Conservation (phyloP, 1,140 invertebrate genomes). For the Hestina assimilis region DNA sequence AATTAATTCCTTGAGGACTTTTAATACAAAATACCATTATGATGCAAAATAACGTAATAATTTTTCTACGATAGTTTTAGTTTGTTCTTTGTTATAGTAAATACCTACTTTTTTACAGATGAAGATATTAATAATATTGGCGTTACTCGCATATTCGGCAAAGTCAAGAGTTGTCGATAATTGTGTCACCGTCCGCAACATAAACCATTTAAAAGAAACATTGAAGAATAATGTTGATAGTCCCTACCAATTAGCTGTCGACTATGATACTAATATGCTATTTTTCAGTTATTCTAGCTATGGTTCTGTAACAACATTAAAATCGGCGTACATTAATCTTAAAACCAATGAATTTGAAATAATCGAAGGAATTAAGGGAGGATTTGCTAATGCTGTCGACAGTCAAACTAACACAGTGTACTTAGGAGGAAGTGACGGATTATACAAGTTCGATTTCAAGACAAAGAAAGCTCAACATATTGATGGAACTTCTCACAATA, state of each 20-base stretch:
- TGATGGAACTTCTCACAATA: slow-evolving; percentile 28
- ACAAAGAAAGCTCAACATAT: slow-evolving; percentile 37
- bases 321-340: slow-evolving; percentile 43
- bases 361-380: slow-evolving; percentile 41
- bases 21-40: no score
- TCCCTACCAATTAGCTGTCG: slow-evolving; percentile 54
- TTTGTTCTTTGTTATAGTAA: neutral
- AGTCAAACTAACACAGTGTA: slow-evolving; percentile 36
- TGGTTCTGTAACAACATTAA: slow-evolving; percentile 29
- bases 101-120: slow-evolving; percentile 32
- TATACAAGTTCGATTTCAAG: slow-evolving; percentile 45
- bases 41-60: no score
- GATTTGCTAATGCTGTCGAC: slow-evolving; percentile 52
- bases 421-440: slow-evolving; percentile 45
- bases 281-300: slow-evolving; percentile 50
- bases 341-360: slow-evolving; percentile 39
- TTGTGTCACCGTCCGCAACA: slow-evolving; percentile 32
- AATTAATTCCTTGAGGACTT: no score
- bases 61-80: no score
- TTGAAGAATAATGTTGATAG: slow-evolving; percentile 36
- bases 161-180: slow-evolving; percentile 22
- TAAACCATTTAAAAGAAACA: slow-evolving; percentile 37
- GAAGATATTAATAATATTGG: slow-evolving; percentile 20
- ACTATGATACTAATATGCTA: slow-evolving; percentile 47
- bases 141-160: slow-evolving; percentile 14